Conservation (phyloP, 2,797 vertebrate species). For the Sebastes elongatus region DNA sequence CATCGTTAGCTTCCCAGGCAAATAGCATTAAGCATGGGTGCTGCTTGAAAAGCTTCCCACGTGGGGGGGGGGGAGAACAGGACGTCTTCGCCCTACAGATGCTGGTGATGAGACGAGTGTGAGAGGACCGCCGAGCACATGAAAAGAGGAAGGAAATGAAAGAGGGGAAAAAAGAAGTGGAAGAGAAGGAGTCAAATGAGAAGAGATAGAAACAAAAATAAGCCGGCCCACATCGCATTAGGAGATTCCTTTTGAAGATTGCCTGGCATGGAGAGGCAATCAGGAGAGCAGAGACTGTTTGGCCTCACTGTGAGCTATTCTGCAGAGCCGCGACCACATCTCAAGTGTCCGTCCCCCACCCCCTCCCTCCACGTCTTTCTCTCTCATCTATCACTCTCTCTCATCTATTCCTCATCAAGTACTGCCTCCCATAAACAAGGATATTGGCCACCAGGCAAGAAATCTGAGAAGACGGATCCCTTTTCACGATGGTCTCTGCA, state of each 20-base stretch:
- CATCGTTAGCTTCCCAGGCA: slow-evolving; percentile 55
- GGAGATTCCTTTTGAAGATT: slow-evolving; percentile 74
- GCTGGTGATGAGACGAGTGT: slow-evolving; percentile 56
- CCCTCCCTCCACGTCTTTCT: background rate
- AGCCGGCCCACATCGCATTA: slow-evolving; percentile 51
- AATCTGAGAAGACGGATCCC: slow-evolving; percentile 52
- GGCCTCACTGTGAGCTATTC: slow-evolving; percentile 55
- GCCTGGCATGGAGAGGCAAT: slow-evolving; percentile 63
- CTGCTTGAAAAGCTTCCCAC: slow-evolving; percentile 58
- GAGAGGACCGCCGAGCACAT: slow-evolving; percentile 52
- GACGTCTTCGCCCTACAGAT: slow-evolving; percentile 62
- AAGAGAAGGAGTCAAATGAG: slow-evolving; percentile 30
- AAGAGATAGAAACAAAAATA: slow-evolving; percentile 61
- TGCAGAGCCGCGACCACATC: slow-evolving; percentile 45
- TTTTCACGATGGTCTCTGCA: slow-evolving; percentile 44
- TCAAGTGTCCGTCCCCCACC: slow-evolving; percentile 49
- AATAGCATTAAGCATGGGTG: slow-evolving; percentile 55
- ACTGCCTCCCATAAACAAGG: slow-evolving; percentile 51
- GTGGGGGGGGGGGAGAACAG: background rate
- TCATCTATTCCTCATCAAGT: slow-evolving; percentile 67
- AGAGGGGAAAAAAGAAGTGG: background rate
- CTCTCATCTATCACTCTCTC: slow-evolving; percentile 46
- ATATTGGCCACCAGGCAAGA: slow-evolving; percentile 51
- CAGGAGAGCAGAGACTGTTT: slow-evolving; percentile 54
- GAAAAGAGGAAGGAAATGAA: slow-evolving; percentile 52